Conservation (phyloP, 2,888 invertebrate genomes). For the Acleris emargana region DNA sequence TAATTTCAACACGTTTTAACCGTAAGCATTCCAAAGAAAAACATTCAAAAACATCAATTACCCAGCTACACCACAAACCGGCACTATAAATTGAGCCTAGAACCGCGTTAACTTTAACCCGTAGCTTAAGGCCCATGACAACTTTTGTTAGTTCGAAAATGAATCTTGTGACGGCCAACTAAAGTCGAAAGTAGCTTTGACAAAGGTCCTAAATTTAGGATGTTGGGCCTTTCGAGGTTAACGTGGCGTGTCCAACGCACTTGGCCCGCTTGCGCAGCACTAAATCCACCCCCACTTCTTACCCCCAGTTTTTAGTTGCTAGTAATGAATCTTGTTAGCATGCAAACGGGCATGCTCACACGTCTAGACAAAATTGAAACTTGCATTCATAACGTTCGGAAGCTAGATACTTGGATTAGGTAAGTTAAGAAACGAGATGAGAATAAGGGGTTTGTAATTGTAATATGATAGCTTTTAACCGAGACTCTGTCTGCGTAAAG, state of each 20-base stretch:
- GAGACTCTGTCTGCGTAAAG: too few species aligned
- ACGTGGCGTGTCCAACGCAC: constrained; percentile 1
- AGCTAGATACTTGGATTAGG: constrained; percentile 41
- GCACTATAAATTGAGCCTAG: not conserved
- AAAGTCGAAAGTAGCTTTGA: too few species aligned
- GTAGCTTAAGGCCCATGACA: too few species aligned
- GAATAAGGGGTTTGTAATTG: too few species aligned
- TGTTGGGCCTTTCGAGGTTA: not conserved
- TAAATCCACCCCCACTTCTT: constrained; percentile 15
- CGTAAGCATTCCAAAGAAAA: too few species aligned
- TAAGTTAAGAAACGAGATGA: not conserved
- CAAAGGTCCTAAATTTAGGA: too few species aligned
- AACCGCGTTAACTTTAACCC: not conserved
- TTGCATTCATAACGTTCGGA: constrained; percentile 61
- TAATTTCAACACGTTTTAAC: too few species aligned
- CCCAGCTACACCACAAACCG: too few species aligned
- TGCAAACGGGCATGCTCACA: constrained; percentile 63
- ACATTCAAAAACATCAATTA: too few species aligned
- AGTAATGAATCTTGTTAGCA: constrained; percentile 71
- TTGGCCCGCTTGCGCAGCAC: constrained; percentile 6
- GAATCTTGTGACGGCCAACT: too few species aligned
- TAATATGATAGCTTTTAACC: too few species aligned
- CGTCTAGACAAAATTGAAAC: constrained; percentile 74
- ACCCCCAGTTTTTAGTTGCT: constrained; percentile 45
- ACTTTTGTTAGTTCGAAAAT: too few species aligned